phyloP scores from a whole-genome alignment of 2,797 vertebrate species.

The Spinus olivaceus region DNA sequence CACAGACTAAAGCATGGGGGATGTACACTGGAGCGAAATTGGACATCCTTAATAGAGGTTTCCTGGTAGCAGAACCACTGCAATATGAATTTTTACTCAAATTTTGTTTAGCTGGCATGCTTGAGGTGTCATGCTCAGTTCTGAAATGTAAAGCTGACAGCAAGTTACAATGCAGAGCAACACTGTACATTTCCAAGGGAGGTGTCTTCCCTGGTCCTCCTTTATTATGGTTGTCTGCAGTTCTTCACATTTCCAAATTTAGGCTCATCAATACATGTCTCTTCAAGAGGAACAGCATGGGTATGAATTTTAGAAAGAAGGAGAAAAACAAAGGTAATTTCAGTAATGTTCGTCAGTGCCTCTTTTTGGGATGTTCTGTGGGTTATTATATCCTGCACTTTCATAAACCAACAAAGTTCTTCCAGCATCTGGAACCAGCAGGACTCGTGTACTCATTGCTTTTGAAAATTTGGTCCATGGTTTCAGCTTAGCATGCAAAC shows the following conservation, averaged over 20 bases:
- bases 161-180: not conserved
- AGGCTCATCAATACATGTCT: accelerated
- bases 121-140: not conserved
- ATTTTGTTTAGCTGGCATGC: not conserved
- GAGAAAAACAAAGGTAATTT: not conserved
- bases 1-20: not conserved
- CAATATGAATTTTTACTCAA: slow-evolving; percentile 25
- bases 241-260: not conserved
- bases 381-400: not conserved
- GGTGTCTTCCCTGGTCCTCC: not conserved
- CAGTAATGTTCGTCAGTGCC: not conserved
- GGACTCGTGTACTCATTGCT: not conserved
- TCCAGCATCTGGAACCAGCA: not conserved
- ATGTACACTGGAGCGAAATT: not conserved
- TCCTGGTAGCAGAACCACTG: not conserved
- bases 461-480: not conserved
- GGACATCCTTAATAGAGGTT: not conserved
- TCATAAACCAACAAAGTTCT: not conserved
- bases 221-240: not conserved
- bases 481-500: not conserved
- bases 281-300: not conserved
- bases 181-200: not conserved
- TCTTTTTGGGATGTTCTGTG: not conserved
- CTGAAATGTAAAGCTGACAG: not conserved
- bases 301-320: not conserved